Conservation (phyloP, 2,113 vertebrate species). For the Triplophysa tibetana region DNA sequence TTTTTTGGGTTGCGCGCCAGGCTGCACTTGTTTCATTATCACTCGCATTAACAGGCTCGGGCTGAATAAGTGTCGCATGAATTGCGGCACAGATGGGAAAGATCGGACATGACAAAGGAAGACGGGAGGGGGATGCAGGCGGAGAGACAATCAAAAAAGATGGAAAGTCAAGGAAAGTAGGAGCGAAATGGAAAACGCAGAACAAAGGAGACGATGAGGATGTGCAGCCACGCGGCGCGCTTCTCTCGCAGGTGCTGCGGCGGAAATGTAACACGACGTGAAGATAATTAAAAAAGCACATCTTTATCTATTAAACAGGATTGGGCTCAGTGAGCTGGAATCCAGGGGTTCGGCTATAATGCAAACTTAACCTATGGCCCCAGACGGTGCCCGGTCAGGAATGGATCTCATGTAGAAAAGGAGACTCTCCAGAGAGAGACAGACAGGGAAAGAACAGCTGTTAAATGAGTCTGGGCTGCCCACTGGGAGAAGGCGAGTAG, state of each 20-base stretch:
- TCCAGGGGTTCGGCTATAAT: constrained; percentile 68
- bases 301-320: constrained; percentile 67
- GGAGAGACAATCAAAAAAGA: constrained; percentile 40
- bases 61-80: constrained; percentile 46
- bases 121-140: constrained; percentile 32
- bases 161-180: constrained; percentile 33
- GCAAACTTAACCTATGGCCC: constrained; percentile 61
- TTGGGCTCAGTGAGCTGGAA: constrained; percentile 52
- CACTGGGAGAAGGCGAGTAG: constrained; percentile 22
- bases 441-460: constrained; percentile 45
- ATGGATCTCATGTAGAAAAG: constrained; percentile 59
- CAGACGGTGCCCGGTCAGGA: constrained; percentile 60
- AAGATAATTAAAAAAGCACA: constrained; percentile 71
- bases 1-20: constrained; percentile 30
- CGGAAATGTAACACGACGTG: constrained; percentile 69
- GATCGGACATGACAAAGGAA: constrained; percentile 42
- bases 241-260: constrained; percentile 61
- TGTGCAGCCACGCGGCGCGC: constrained; percentile 56
- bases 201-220: constrained; percentile 45
- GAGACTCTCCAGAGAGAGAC: constrained; percentile 25
- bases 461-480: constrained; percentile 51
- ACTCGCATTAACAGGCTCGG: constrained; percentile 33
- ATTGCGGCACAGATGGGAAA: constrained; percentile 37
- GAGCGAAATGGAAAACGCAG: constrained; percentile 33
- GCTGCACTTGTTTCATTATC: constrained; percentile 40